phyloP scores from a whole-genome alignment of 2,888 invertebrate genomes.

The Candidula unifasciata region DNA sequence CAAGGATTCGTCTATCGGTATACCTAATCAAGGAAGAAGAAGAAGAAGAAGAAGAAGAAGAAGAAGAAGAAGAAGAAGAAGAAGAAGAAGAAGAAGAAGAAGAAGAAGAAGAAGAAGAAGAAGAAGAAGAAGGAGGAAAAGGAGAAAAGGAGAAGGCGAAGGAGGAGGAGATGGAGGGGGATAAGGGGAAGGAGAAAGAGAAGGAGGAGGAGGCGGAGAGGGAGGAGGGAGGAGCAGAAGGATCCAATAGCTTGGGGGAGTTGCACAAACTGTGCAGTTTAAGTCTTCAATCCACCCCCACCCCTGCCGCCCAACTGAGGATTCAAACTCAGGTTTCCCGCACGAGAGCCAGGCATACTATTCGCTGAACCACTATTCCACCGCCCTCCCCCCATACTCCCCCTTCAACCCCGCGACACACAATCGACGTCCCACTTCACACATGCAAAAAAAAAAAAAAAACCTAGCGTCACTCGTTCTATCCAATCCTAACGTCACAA shows the following conservation, averaged over 20 bases:
- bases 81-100: background rate
- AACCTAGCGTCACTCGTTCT: too few relatives aligned
- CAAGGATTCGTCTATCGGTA: too few relatives aligned
- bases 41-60: background rate
- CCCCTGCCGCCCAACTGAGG: too few relatives aligned
- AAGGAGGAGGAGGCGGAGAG: conserved; percentile 21
- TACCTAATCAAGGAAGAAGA: too few relatives aligned
- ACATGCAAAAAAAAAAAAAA: too few relatives aligned
- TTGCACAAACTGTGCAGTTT: too few relatives aligned
- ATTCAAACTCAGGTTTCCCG: too few relatives aligned
- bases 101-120: background rate
- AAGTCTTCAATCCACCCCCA: too few relatives aligned
- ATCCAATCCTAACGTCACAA: too few relatives aligned
- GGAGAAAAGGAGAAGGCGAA: background rate
- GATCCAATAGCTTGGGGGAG: conserved; percentile 33
- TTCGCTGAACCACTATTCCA: too few relatives aligned
- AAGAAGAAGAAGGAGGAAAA: background rate
- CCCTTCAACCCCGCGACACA: background rate
- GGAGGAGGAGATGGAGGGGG: conserved; percentile 31
- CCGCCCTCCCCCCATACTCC: background rate
- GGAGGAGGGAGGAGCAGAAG: conserved; percentile 43
- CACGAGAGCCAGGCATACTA: too few relatives aligned
- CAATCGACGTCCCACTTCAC: background rate
- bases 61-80: background rate
- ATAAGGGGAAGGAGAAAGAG: conserved; percentile 23